phyloP scores from a whole-genome alignment of 30 jellyfish, hydroid and myxozoan species.

The Calvadosia cruxmelitensis region DNA sequence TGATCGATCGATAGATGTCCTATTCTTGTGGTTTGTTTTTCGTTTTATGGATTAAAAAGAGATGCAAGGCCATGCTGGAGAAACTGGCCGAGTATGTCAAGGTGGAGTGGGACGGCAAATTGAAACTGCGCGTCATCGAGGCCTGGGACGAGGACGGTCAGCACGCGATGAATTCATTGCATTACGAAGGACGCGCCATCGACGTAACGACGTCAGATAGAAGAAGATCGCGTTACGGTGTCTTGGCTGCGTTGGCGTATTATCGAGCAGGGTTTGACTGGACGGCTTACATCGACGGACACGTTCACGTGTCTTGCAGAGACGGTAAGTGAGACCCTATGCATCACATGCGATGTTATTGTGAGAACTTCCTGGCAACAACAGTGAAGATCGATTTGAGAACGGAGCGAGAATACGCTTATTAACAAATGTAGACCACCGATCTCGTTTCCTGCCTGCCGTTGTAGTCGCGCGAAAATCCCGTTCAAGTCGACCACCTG shows the following conservation, averaged over 20 bases:
- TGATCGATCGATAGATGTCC: too few species aligned
- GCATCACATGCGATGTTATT: too few species aligned
- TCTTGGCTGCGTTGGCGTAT: slow-evolving; percentile 76
- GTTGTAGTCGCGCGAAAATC: too few species aligned
- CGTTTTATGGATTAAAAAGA: slow-evolving; percentile 13
- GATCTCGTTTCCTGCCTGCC: too few species aligned
- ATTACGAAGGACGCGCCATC: slow-evolving; percentile 81
- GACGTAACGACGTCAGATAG: slow-evolving; percentile 64
- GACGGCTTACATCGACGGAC: slow-evolving; percentile 54
- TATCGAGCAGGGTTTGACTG: slow-evolving; percentile 63
- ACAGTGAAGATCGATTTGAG: too few species aligned
- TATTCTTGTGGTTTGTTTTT: too few species aligned
- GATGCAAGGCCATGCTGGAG: slow-evolving; percentile 43
- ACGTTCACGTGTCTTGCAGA: slow-evolving; percentile 80
- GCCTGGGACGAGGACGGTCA: slow-evolving; percentile 84
- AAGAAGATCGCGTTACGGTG: slow-evolving; percentile 36
- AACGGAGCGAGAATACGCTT: too few species aligned
- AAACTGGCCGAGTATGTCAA: slow-evolving; percentile 62
- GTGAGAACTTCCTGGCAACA: too few species aligned
- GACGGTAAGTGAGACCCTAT: slow-evolving; percentile 63
- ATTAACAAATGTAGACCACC: too few species aligned
- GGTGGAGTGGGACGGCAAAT: slow-evolving; percentile 46
- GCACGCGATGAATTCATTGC: slow-evolving; percentile 53
- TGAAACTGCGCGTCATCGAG: slow-evolving; percentile 44
- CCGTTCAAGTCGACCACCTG: too few species aligned